Percentiles rank a stretch among this genome's conserved stretches.
Evolutionary conservation across 2,113 vertebrate species (phyloP).

Genomic region (Poeciliopsis prolifica): DNA sequence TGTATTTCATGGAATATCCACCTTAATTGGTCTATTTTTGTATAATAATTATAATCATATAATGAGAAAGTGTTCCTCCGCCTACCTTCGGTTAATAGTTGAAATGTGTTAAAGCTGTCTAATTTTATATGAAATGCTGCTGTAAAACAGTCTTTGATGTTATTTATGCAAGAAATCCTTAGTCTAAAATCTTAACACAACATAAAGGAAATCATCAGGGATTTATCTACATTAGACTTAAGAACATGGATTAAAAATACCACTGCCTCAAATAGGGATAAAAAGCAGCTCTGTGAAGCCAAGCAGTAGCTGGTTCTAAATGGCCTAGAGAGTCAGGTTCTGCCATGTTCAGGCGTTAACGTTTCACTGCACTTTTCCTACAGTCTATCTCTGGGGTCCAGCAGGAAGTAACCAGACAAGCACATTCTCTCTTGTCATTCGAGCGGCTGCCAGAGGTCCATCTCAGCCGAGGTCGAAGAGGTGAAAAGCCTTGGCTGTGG

Average conservation of each 20-base stretch:
- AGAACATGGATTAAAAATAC: conserved; percentile 63
- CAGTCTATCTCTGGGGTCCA: conserved; percentile 97
- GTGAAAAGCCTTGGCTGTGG: conserved; percentile 94
- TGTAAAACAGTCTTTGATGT: conserved; percentile 35
- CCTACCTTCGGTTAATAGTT: conserved; percentile 16
- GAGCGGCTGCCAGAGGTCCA: conserved; percentile 93
- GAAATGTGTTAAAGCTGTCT: conserved; percentile 31
- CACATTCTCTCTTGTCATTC: conserved; percentile 91
- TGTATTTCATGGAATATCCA: conserved; percentile 38
- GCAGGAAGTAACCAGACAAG: conserved; percentile 93
- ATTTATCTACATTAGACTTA: conserved; percentile 57
- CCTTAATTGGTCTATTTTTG: conserved; percentile 68
- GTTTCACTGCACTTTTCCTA: conserved; percentile 73
- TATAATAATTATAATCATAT: conserved; percentile 46
- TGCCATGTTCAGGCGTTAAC: conserved; percentile 74
- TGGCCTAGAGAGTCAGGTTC: conserved; percentile 59
- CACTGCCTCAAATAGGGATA: conserved; percentile 58
- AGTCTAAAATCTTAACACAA: conserved; percentile 27
- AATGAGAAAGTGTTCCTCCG: conserved; percentile 19
- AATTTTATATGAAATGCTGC: conserved; percentile 23
- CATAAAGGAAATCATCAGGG: conserved; percentile 46
- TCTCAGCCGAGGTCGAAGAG: conserved; percentile 80
- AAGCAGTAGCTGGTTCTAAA: conserved; percentile 60
- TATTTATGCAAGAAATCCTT: conserved; percentile 44
- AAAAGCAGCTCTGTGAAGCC: conserved; percentile 49